Base-by-base conservation (phyloP, 1,140 invertebrate species). In the Antheraea mylitta region DNA sequence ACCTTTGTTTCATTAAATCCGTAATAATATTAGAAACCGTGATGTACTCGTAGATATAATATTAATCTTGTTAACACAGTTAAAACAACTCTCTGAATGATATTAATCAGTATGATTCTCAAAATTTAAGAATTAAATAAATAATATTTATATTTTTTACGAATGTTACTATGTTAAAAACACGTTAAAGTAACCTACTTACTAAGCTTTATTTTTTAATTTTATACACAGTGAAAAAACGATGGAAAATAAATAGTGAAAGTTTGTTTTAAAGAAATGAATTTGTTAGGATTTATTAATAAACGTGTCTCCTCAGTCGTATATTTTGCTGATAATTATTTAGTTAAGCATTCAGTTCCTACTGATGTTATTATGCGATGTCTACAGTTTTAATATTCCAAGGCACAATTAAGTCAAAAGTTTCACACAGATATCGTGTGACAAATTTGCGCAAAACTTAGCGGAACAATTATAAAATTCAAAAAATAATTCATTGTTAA, bases 341-440 rank as follows among this genome's bases (percentile, higher is more conserved):
- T 11, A 61, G 18, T 30, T 30, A 13, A 22, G 10, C 18, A 60
- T 22, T 60, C 60, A 6, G 10, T 37, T 64, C 63, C 16, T 53
- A 37, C 37, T 59, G 48, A 18, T 61, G 65, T 70, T 58, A 70
- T 70, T 70, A 67, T 61, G 53, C 8, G 69, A 30, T 13, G n/a
- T 11, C 70, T 67, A 63, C 73, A 72, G 73, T 66, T 22, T 63
- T 67, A 72, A 75, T 74, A 76, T 77, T 70, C 19, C 71, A 66
- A 60, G 64, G 42, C 36, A 67, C 70, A 81, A 76, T 76, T 72
- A 76, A 67, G 67, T 64, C 68, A 69, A 67, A 67, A 75, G 76
- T 81, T 83, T 85, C 83, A 64, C 81, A 75, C 69, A 37, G 16
- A 45, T 62, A 69, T 78, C 74, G 77, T 78, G 76, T 77, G 80